Base-by-base conservation (phyloP, 2,797 vertebrate species). In the Gephyroberyx darwinii region DNA sequence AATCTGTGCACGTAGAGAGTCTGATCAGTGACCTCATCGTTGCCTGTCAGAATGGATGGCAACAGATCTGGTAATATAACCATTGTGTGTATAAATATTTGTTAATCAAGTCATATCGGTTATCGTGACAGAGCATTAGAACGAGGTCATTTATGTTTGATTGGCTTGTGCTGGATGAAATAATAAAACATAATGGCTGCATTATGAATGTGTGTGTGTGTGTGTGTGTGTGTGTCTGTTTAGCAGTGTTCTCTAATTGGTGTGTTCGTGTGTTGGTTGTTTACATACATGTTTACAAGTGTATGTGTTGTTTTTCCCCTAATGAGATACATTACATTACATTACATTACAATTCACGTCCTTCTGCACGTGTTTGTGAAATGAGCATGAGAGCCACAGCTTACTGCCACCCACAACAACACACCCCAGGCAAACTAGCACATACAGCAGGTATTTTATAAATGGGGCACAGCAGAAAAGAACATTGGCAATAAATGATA, bases 401-500 rank as follows among this genome's bases (percentile, higher is more conserved):
- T 6, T 26, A 17, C 20, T 1, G 57, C 33, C 22, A 6, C 8
- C 56, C 26, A 55, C 50, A 14, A 33, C 41, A 48, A 33, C 41
- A 41, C 20, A 43, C 50, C 5, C 17, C 1, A 4, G 39, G 5
- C 16, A 26, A 39, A 47, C 20, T 6, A 51, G 13, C 17, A 59
- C 30, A 52, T n/a, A 19, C 58, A 50, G 20, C 52, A 69, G 31
- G 61, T 55, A 47, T 53, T 4, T 52, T 22, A 45, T 19, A 78
- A 54, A 39, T 75, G 71, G 67, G 58, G 51, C 45, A 17, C 45
- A 43, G 13, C 60, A 22, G 73, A 55, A 68, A 61, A 76, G 71
- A 60, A 81, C 69, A 84, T 85, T 76, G 84, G 56, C 63, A 75
- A 78, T 86, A 81, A 86, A 85, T 88, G 33, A 85, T 83, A 75